A percentile compares a stretch with the other conserved stretches of the same genome.
These are phyloP conservation scores for Smittia aterrima DNA, from an alignment of 2,888 invertebrate genomes.

Conservation along the genomic window DNA sequence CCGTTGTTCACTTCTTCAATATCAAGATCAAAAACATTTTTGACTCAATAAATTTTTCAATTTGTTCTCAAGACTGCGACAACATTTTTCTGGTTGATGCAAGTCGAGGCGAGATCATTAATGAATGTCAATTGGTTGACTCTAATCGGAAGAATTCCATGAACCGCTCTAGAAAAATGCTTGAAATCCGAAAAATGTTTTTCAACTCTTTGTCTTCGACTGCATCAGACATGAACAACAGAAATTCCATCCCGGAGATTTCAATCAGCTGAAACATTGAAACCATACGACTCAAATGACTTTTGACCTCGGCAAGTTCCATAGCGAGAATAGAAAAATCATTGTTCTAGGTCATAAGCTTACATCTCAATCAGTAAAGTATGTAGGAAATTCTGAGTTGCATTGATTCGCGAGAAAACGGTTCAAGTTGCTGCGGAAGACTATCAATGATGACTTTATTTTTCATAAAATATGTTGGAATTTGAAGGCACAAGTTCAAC, in stretches of 20 bases:
- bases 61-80: not conserved
- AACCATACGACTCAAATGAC: slow-evolving; percentile 16
- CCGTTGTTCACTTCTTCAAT: too few relatives aligned
- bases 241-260: not conserved
- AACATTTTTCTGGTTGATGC: not conserved
- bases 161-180: not conserved
- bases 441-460: too few relatives aligned
- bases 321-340: not conserved
- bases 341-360: not conserved
- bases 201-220: not conserved
- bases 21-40: too few relatives aligned
- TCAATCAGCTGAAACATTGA: not conserved
- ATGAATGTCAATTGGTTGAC: not conserved
- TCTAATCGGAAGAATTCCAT: not conserved
- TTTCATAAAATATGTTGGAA: too few relatives aligned
- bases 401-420: too few relatives aligned
- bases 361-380: slow-evolving; percentile 11
- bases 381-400: not conserved
- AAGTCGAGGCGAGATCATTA: slow-evolving; percentile 1
- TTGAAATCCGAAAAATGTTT: not conserved
- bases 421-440: too few relatives aligned
- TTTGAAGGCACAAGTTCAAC: too few relatives aligned
- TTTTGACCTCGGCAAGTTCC: slow-evolving; percentile 34
- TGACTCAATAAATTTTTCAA: too few relatives aligned
- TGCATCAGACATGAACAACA: not conserved